Base-by-base conservation (phyloP, 1,140 invertebrate genomes). In the Sinonovacula constricta region DNA sequence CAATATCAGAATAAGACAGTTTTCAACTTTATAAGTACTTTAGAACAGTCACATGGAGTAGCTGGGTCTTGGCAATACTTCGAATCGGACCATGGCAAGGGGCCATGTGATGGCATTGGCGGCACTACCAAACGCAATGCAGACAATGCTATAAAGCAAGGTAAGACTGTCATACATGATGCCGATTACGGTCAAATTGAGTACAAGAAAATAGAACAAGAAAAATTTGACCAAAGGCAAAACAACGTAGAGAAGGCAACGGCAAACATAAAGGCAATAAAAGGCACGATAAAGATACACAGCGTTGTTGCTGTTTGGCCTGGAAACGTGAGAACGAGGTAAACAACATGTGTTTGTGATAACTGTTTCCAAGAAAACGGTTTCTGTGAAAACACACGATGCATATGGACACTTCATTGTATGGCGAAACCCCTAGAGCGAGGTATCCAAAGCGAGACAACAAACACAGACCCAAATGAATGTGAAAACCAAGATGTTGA, bases 91-190 rank as follows among this genome's bases (percentile, higher is more conserved):
- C 84, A 84, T 45, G 76, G 79, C 26, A 86, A 84, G 53, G 83
- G 83, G 3, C 79, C 71, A 26, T 86, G 83, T 66, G 79, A 86
- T 51, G 81, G 81, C 1, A 53, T 81, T 24, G 83, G 81, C 15
- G 81, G 74, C 0, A 80, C 71, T 10, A 63, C 45, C 15, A 81
- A 84, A 65, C 24, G 83, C 14, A 51, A 24, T 5, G 81, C 85
- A 15, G 81, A 79, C 51, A 62, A 81, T 31, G 81, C 81, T 15
- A 62, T 85, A 14, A 82, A 81, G 39, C 66, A 72, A 45, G 71
- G 66, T 30, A 76, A 79, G 36, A 63, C 56, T 7, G 30, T 57
- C 3, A 85, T 84, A 3, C 82, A 83, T 54, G 80, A 84, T 74
- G 70, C 68, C 10, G 15, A 31, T 22, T 74, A 79, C 30, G 59